Conservation (phyloP, 2,888 invertebrate genomes). For the Aphelenchoides bicaudatus region DNA sequence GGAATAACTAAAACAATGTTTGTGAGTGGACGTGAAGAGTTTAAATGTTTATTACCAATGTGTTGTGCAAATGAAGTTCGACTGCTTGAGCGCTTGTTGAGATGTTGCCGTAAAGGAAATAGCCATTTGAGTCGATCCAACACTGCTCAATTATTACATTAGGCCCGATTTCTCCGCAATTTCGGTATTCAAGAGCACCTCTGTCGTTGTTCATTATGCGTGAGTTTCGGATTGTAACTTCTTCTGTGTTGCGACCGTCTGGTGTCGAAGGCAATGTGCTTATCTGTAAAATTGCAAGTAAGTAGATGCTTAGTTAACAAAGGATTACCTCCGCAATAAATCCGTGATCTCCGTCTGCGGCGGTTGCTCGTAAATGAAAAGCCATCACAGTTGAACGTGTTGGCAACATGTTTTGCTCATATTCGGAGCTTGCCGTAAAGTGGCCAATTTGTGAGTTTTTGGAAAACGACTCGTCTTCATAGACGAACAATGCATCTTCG, state of each 20-base stretch:
- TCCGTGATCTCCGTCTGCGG: slow-evolving; percentile 86
- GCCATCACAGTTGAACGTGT: slow-evolving; percentile 23
- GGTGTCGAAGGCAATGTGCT: slow-evolving; percentile 74
- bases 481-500: slow-evolving; percentile 49
- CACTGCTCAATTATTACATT: slow-evolving; percentile 64
- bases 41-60: slow-evolving; percentile 69
- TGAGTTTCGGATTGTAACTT: slow-evolving; percentile 44
- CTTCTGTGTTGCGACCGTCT: slow-evolving; percentile 36
- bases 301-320: too few relatives aligned
- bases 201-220: slow-evolving; percentile 52
- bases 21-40: too few relatives aligned
- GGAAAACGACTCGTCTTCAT: slow-evolving; percentile 42
- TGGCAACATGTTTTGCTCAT: slow-evolving; percentile 22
- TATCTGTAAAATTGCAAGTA: too few relatives aligned
- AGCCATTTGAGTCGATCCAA: slow-evolving; percentile 79
- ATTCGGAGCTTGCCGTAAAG: slow-evolving; percentile 32
- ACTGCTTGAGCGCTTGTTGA: slow-evolving; percentile 81
- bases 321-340: slow-evolving; percentile 95
- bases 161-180: slow-evolving; percentile 38
- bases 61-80: slow-evolving; percentile 85
- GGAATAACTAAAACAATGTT: slow-evolving; percentile 35
- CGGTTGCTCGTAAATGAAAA: slow-evolving; percentile 68
- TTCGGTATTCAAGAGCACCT: slow-evolving; percentile 44
- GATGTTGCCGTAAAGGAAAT: slow-evolving; percentile 86
- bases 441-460: slow-evolving; percentile 22